Evolutionary conservation across 2,888 invertebrate species (phyloP).

Genomic region (Xiphydria camelus): DNA sequence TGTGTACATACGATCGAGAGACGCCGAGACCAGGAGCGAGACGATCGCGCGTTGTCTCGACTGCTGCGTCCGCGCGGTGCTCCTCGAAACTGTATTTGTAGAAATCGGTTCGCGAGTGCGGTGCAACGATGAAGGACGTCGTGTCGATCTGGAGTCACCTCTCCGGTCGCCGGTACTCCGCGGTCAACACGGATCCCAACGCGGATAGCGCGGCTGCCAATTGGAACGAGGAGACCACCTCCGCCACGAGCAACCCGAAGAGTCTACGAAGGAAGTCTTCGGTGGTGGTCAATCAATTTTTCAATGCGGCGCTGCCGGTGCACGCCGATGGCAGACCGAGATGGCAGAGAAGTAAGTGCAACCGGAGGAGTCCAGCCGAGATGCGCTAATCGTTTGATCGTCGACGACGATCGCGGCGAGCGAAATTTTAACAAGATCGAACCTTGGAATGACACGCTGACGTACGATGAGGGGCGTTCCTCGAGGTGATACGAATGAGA

Average conservation of each 20-base stretch:
- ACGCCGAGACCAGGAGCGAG: too few species aligned
- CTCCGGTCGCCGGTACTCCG: slow-evolving; percentile 63
- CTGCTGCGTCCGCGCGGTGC: too few species aligned
- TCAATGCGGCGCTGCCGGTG: slow-evolving; percentile 59
- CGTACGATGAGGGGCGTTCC: too few species aligned
- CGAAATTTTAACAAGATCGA: too few species aligned
- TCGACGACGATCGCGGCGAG: too few species aligned
- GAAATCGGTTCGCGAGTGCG: slow-evolving; percentile 1
- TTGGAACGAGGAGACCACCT: slow-evolving; percentile 20
- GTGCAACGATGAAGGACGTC: slow-evolving; percentile 65
- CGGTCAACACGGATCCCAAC: slow-evolving; percentile 57
- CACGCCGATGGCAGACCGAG: slow-evolving; percentile 51
- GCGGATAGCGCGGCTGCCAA: slow-evolving; percentile 16
- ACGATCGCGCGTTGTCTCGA: too few species aligned
- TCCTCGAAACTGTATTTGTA: too few species aligned
- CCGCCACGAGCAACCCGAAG: slow-evolving; percentile 37
- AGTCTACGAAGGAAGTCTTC: slow-evolving; percentile 56
- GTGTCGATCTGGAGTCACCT: slow-evolving; percentile 64
- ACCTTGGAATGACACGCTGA: too few species aligned
- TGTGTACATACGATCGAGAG: too few species aligned
- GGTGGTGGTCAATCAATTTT: slow-evolving; percentile 56
- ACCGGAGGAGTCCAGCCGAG: too few species aligned
- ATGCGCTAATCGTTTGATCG: too few species aligned
- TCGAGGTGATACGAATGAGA: too few species aligned
- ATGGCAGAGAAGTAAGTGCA: slow-evolving; percentile 60